phyloP scores from a whole-genome alignment of 2,113 vertebrate species.

The Tyrannus savana region DNA sequence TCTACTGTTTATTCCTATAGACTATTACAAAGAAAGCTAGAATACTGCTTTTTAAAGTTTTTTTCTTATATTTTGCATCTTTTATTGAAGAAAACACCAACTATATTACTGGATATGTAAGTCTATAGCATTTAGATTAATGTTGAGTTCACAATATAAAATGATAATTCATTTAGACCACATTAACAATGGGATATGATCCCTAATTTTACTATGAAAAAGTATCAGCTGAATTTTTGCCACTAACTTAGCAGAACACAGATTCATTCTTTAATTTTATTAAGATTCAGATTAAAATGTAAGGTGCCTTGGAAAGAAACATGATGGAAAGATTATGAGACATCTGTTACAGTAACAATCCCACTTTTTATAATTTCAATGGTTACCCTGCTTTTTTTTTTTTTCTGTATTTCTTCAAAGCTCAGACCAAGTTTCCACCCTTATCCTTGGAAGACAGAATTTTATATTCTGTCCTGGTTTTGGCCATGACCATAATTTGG shows the following conservation, averaged over 20 bases:
- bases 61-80: neutral
- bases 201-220: neutral
- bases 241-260: neutral
- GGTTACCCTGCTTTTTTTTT: neutral
- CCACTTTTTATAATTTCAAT: neutral
- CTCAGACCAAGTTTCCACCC: neutral
- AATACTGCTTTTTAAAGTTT: neutral
- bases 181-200: neutral
- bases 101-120: neutral
- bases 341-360: neutral
- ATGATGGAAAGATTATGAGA: fast-evolving
- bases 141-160: neutral
- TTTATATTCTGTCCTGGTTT: neutral
- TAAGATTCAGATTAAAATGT: neutral
- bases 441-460: neutral
- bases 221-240: neutral
- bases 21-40: neutral
- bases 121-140: neutral
- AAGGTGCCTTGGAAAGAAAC: neutral
- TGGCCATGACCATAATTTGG: too few species aligned
- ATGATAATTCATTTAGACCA: neutral
- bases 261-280: neutral
- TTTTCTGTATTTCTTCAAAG: neutral
- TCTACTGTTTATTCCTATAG: neutral
- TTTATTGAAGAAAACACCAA: neutral